Evolutionary conservation across 2,888 invertebrate genomes (phyloP).

Genomic region (Chrysolina haemoptera): DNA sequence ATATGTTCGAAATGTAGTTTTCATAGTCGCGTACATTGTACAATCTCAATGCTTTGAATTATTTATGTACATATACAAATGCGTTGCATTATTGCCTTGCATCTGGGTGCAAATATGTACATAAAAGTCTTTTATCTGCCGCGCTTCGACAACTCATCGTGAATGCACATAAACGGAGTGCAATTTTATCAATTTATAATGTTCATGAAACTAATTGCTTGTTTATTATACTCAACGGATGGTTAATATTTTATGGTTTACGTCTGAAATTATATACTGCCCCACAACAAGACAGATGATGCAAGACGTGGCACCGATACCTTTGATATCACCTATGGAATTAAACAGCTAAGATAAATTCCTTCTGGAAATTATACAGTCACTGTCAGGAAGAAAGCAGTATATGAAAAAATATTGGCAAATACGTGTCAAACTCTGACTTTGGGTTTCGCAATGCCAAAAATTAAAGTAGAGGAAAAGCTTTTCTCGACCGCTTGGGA

Average conservation of each 20-base stretch:
- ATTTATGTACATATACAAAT: slow-evolving; percentile 40
- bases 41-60: slow-evolving; percentile 40
- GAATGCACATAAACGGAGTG: slow-evolving; percentile 39
- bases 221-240: slow-evolving; percentile 41
- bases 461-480: too few species aligned
- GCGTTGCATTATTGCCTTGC: slow-evolving; percentile 26
- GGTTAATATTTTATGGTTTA: slow-evolving; percentile 28
- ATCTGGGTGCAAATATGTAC: slow-evolving; percentile 42
- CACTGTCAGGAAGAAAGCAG: not conserved
- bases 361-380: not conserved
- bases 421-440: too few species aligned
- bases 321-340: not conserved
- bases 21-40: slow-evolving; percentile 22
- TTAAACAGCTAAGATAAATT: not conserved
- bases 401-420: too few species aligned
- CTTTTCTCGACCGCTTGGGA: too few species aligned
- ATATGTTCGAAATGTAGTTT: slow-evolving; percentile 30
- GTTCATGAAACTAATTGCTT: slow-evolving; percentile 40
- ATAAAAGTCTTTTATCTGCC: slow-evolving; percentile 43
- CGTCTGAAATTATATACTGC: slow-evolving; percentile 9
- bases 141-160: slow-evolving; percentile 34
- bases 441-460: too few species aligned
- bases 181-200: slow-evolving; percentile 43
- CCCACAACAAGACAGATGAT: not conserved
- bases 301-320: not conserved